Evolutionary conservation across 2,888 invertebrate genomes (phyloP).

Genomic region (Perizoma affinitatum): DNA sequence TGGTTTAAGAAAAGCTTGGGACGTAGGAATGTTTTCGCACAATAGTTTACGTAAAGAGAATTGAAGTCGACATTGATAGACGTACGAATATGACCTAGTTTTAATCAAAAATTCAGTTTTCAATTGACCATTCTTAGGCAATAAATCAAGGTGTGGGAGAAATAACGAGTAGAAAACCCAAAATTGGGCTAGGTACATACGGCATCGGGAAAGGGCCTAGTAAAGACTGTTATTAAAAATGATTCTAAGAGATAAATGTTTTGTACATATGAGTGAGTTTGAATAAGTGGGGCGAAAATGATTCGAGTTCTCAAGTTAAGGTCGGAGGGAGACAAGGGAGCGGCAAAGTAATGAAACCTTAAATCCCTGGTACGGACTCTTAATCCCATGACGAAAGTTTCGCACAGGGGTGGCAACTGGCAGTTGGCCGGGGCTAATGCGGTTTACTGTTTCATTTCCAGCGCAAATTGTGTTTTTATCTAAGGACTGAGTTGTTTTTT

Average conservation of each 20-base stretch:
- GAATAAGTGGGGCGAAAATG: background rate
- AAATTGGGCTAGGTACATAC: too few species aligned
- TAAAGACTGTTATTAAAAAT: too few species aligned
- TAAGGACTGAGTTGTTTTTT: conserved; percentile 66
- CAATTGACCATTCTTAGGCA: too few species aligned
- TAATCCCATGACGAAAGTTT: conserved; percentile 80
- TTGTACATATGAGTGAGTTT: too few species aligned
- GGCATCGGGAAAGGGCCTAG: too few species aligned
- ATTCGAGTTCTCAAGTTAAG: conserved; percentile 24
- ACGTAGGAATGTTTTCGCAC: background rate
- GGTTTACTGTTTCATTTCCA: conserved; percentile 80
- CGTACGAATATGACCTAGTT: too few species aligned
- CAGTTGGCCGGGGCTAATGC: conserved; percentile 80
- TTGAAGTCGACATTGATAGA: too few species aligned
- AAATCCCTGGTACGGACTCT: conserved; percentile 82
- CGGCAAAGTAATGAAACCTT: conserved; percentile 81
- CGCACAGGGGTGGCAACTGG: conserved; percentile 61
- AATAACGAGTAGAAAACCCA: too few species aligned
- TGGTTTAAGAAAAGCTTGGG: conserved; percentile 21
- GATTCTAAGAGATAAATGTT: too few species aligned
- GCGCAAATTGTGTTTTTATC: conserved; percentile 78
- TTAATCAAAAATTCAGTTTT: too few species aligned
- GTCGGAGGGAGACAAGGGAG: conserved; percentile 42
- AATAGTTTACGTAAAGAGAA: too few species aligned
- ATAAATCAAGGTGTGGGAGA: too few species aligned